These are phyloP conservation scores for Mellivora capensis DNA, from an alignment of 2,113 vertebrate species.

Conservation along the genomic window DNA sequence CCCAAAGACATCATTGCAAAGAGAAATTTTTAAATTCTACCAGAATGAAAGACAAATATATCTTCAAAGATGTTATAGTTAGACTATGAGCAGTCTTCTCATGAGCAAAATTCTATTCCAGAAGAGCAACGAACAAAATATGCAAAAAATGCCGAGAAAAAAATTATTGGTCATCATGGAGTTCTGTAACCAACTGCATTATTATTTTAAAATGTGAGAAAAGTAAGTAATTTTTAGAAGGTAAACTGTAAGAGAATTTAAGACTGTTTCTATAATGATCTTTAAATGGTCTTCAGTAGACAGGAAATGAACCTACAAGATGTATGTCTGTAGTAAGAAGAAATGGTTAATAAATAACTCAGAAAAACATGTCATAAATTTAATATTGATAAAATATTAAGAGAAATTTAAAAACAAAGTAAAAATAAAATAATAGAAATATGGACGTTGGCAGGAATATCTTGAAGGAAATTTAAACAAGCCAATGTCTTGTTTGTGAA, in stretches of 20 bases:
- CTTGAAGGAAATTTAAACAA: not conserved
- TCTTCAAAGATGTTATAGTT: not conserved
- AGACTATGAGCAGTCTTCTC: not conserved
- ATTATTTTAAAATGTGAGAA: not conserved
- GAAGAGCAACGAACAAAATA: not conserved
- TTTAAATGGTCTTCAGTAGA: not conserved
- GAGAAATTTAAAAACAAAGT: not conserved
- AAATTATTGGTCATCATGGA: not conserved
- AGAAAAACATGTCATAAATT: not conserved
- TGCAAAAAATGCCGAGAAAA: not conserved
- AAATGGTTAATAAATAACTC: not conserved
- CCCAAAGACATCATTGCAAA: not conserved
- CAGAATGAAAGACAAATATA: not conserved
- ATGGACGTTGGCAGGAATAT: accelerated
- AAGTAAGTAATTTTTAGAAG: not conserved
- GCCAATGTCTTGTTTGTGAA: not conserved
- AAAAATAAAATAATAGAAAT: not conserved
- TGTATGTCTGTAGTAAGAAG: not conserved
- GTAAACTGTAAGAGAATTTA: not conserved
- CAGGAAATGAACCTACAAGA: not conserved
- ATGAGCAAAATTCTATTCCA: not conserved
- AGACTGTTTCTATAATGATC: not conserved
- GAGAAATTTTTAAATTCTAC: not conserved
- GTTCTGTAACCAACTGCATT: not conserved
- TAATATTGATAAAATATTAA: not conserved